phyloP scores from a whole-genome alignment of 1,140 invertebrate species.

The Rhizoglyphus robini region DNA sequence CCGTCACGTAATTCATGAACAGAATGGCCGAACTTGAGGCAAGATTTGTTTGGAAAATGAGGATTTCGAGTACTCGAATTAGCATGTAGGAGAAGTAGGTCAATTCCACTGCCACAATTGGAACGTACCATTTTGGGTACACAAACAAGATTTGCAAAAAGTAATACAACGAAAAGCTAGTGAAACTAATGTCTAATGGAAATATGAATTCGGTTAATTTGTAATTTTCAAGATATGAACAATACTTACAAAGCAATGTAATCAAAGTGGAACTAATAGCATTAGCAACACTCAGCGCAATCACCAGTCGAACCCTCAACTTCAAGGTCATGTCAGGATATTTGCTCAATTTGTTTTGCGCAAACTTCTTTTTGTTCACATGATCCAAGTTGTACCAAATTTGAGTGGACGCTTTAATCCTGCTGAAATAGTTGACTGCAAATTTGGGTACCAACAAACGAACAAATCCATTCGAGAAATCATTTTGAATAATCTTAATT shows the following conservation, averaged over 20 bases:
- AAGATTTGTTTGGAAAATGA: not conserved
- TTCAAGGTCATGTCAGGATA: not conserved
- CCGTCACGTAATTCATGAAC: not conserved
- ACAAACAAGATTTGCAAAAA: not conserved
- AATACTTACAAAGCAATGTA: not conserved
- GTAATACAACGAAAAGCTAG: not conserved
- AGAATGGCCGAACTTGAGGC: not conserved
- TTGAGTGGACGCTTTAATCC: not conserved
- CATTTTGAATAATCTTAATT: not conserved
- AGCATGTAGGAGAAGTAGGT: not conserved
- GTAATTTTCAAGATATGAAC: not conserved
- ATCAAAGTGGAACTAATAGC: not conserved
- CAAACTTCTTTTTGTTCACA: not conserved
- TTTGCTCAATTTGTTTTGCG: not conserved
- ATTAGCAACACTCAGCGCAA: not conserved
- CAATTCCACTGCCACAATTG: not conserved
- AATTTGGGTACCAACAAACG: not conserved
- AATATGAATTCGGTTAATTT: not conserved
- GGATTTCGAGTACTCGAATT: not conserved
- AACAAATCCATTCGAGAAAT: not conserved
- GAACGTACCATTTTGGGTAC: not conserved
- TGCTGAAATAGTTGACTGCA: not conserved
- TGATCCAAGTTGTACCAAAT: conserved; percentile 2
- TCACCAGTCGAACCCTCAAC: not conserved
- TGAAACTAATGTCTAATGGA: not conserved